These are phyloP conservation scores for Piezodorus guildinii DNA, from an alignment of 1,140 invertebrate species.

Conservation along the genomic window DNA sequence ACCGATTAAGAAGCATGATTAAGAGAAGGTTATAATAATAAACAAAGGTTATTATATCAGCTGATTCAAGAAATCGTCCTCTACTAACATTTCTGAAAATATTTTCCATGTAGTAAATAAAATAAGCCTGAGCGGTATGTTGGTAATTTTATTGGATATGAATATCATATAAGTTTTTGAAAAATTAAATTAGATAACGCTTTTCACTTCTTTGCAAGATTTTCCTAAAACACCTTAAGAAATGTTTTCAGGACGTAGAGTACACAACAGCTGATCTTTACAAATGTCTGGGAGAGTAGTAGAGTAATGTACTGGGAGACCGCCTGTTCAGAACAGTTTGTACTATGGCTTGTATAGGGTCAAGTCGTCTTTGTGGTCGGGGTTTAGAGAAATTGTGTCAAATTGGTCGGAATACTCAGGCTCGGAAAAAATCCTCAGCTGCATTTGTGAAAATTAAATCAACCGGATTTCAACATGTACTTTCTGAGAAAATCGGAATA, in stretches of 20 bases:
- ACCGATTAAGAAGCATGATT: too few species aligned
- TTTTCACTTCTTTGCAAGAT: too few species aligned
- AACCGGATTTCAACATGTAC: constrained; percentile 38
- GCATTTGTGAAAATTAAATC: constrained; percentile 46
- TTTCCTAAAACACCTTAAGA: neutral
- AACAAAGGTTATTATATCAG: too few species aligned
- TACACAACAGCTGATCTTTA: constrained; percentile 15
- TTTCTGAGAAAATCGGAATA: constrained; percentile 38
- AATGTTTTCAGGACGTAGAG: constrained; percentile 4
- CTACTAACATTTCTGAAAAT: too few species aligned
- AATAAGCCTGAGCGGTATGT: too few species aligned
- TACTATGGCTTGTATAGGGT: constrained; percentile 64
- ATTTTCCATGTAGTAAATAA: too few species aligned
- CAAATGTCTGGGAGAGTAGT: constrained; percentile 17
- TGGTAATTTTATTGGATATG: too few species aligned
- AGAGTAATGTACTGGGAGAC: constrained; percentile 22
- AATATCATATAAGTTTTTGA: too few species aligned
- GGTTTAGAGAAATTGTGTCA: constrained; percentile 63
- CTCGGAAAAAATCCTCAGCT: constrained; percentile 42
- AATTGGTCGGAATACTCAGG: constrained; percentile 47
- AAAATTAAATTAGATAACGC: too few species aligned
- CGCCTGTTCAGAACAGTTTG: constrained; percentile 46
- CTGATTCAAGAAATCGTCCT: too few species aligned
- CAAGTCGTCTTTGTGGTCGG: constrained; percentile 61
- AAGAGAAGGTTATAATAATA: too few species aligned